phyloP scores from a whole-genome alignment of 30 jellyfish, hydroid and myxozoan genomes.

The Hydractinia echinata region DNA sequence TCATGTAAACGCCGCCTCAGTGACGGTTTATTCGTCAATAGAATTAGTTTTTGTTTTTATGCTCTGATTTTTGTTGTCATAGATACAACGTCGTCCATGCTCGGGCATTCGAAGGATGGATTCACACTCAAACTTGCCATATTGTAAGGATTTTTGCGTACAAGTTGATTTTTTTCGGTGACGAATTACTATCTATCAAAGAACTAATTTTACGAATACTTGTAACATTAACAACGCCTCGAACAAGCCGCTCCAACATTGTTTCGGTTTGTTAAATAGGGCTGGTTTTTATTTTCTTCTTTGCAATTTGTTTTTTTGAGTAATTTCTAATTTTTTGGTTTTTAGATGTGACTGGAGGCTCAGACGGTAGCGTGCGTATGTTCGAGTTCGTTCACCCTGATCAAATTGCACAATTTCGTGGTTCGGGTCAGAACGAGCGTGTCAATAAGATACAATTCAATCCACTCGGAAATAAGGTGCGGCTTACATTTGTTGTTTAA shows the following conservation, averaged over 20 bases:
- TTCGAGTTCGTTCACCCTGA: conserved; percentile 85
- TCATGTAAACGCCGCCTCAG: too few species aligned
- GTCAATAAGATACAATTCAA: conserved; percentile 69
- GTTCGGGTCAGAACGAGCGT: conserved; percentile 68
- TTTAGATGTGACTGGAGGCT: conserved; percentile 77
- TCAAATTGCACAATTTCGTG: conserved; percentile 57
- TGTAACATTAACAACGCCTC: too few species aligned
- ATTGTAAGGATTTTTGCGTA: conserved; percentile 48
- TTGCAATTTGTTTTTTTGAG: too few species aligned
- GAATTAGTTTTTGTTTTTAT: neutral
- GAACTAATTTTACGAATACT: too few species aligned
- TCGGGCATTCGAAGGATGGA: conserved; percentile 74
- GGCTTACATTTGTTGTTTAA: neutral
- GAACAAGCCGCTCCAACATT: too few species aligned
- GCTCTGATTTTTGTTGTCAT: neutral
- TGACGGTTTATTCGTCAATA: too few species aligned
- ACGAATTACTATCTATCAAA: too few species aligned
- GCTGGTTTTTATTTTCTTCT: too few species aligned
- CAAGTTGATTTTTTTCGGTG: too few species aligned
- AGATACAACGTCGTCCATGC: conserved; percentile 45
- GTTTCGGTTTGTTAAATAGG: too few species aligned
- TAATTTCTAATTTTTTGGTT: neutral
- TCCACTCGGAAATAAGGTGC: conserved; percentile 82
- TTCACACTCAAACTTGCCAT: conserved; percentile 87
- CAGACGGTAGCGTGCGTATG: conserved; percentile 83